Evolutionary conservation across 2,113 vertebrate genomes (phyloP), one percentile per base, ranked within the genome.

Genomic region (Hyla sarda): DNA sequence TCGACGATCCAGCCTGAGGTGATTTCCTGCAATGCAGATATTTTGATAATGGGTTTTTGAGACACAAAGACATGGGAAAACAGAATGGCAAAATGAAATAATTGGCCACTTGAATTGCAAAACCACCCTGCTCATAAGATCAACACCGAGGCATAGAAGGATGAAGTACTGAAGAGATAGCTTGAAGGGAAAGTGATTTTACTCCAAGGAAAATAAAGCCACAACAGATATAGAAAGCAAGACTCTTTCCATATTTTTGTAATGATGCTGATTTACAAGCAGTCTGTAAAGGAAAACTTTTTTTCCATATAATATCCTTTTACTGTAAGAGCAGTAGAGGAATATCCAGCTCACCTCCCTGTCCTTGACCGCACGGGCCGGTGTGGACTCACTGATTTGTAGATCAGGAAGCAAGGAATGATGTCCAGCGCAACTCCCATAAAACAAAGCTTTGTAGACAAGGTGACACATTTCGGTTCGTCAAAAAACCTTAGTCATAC

Each of bases 11-110:
- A 34, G 85, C 78, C 85, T 62, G 34, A 82, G 85, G 85, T 82
- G 82, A 82, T 87, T 81, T 87, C 67, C 78, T 82, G 85, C 77
- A 62, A 87, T 87, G 78, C 77, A 87, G 84, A 86, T 86, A 86
- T 86, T 81, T 80, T 80, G 76, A 86, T 86, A 81, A 86, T 86
- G 76, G 84, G 62, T 86, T 80, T 86, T 54, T 72, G 76, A 86
- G 84, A 80, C 83, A 85, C 45, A 77, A 52, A 85, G 83, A 52
- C 84, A 79, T 85, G 62, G 84, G 25, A 78, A 54, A 47, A 37
- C 60, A 85, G 32, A 48, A 86, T 58, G 50, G 77, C 65, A 81
- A 86, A 86, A 86, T 72, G 52, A 86, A 86, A 86, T 86, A 86
- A 86, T 86, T 86, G 84, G 76, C 62, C 76, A 73, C 84, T 86